Conservation (phyloP, 2,888 invertebrate genomes). For the Encarsia formosa region DNA sequence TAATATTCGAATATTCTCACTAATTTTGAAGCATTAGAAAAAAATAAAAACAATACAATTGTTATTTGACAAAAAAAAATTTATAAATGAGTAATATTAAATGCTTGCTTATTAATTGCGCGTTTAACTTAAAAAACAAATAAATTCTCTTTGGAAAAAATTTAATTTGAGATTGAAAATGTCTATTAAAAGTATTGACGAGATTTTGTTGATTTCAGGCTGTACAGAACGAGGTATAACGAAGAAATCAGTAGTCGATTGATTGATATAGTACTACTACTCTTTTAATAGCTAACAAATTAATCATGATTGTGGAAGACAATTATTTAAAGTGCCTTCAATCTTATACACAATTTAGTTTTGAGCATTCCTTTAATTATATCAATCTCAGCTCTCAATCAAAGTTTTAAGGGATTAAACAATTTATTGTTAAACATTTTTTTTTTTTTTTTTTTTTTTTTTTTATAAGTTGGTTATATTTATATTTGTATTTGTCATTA, state of each 20-base stretch:
- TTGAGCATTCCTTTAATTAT: constrained; percentile 21
- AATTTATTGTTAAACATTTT: too few relatives aligned
- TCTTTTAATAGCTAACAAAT: too few relatives aligned
- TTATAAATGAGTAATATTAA: constrained; percentile 18
- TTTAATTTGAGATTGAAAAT: constrained; percentile 5
- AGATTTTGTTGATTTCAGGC: constrained; percentile 27
- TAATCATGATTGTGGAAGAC: constrained; percentile 24
- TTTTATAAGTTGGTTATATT: too few relatives aligned
- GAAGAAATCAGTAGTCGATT: constrained; percentile 23
- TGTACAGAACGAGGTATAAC: constrained; percentile 27
- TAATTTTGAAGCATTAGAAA: constrained; percentile 5
- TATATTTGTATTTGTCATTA: too few relatives aligned
- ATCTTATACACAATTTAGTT: constrained; percentile 9
- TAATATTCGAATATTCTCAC: too few relatives aligned
- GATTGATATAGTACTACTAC: too few relatives aligned
- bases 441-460: too few relatives aligned
- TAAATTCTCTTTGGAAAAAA: constrained; percentile 12
- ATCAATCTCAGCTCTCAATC: constrained; percentile 11
- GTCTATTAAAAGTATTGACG: constrained; percentile 15
- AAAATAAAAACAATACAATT: constrained; percentile 8
- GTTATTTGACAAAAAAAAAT: constrained; percentile 17
- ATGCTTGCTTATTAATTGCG: constrained; percentile 16
- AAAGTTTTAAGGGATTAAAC: constrained; percentile 10
- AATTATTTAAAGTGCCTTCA: constrained; percentile 18
- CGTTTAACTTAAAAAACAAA: constrained; percentile 12